Base-by-base conservation (phyloP, 2,888 invertebrate genomes). In the Eupithecia dodoneata region DNA sequence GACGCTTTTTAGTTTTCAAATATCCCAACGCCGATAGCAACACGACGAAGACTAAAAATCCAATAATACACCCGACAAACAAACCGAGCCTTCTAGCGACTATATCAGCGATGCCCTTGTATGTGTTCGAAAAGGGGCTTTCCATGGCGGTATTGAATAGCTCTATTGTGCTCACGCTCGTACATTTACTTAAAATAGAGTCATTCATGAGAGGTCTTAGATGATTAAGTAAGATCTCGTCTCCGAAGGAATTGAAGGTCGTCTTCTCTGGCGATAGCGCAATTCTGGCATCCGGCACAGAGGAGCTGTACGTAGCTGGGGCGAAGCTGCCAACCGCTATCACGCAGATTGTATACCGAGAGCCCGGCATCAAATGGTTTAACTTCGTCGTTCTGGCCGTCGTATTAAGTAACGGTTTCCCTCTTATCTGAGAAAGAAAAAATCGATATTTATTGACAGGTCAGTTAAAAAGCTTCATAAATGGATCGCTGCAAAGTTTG, bases 21-120 rank as follows among this genome's bases (percentile, higher is more conserved):
- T 98, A 98, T 45, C 97, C 98, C 81, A 98, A 95, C 70, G 97
- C 97, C n/a, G 98, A 97, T 76, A 98, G 97, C 86, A 98, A 95
- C 45, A 98, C 96, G 74, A 98, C 96, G 88, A 98, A 98, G 72
- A 98, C 97, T 79, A 98, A 96, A 86, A 98, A 97, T 74, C 98
- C 98, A 95, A 98, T 96, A 87, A 97, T 97, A 89, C 98, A 97
- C 73, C 98, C 98, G 76, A 98, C 97, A 84, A 98, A 98, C 82
- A 98, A 96, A 49, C 98, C 98, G 76, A 98, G 95, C 82, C 98
- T 96, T 78, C 98, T 96, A 5, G 98, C 97, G 63, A 98, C 94
- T 86, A 98, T 97, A 79, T 97, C 97, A 82, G 97, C 96, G 69
- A 97, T 96, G 67, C 96, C 96, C 91, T 97, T 96, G 44, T 97